Evolutionary conservation across 2,113 vertebrate species (phyloP).

Genomic region (Coptodon bakossiorum): DNA sequence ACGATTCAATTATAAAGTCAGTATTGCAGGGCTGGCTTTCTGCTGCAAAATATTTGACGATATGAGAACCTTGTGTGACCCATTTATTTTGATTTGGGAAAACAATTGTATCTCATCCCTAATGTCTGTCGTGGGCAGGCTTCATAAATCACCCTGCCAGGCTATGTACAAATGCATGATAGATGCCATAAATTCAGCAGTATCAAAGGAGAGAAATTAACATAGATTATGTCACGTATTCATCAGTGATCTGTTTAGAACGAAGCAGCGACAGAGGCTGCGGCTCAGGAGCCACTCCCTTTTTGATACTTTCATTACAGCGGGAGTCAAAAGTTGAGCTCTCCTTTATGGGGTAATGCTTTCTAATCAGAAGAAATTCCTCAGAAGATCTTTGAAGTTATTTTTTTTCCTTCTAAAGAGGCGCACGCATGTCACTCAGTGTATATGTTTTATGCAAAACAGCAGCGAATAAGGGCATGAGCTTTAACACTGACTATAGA

Average conservation of each 20-base stretch:
- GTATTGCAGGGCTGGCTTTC: conserved; percentile 73
- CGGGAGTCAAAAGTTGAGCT: conserved; percentile 2
- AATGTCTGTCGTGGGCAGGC: conserved; percentile 56
- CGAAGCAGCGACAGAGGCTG: not conserved
- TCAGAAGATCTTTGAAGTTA: conserved; percentile 29
- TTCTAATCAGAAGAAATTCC: conserved; percentile 25
- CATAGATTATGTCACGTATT: conserved; percentile 47
- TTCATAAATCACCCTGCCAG: conserved; percentile 60
- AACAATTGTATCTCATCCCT: conserved; percentile 72
- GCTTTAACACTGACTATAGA: conserved; percentile 24
- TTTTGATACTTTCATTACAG: not conserved
- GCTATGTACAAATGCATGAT: not conserved
- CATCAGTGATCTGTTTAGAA: conserved; percentile 16
- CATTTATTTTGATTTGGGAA: conserved; percentile 77
- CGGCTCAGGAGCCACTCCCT: not conserved
- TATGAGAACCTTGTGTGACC: conserved; percentile 76
- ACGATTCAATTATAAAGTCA: conserved; percentile 83
- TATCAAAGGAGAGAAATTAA: conserved; percentile 46
- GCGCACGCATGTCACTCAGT: not conserved
- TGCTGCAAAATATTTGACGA: conserved; percentile 70
- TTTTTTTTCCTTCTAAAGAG: not conserved
- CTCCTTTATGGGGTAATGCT: not conserved
- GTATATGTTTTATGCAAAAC: conserved; percentile 36
- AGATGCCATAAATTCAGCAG: conserved; percentile 11
- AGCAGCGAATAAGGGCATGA: not conserved